phyloP scores from a whole-genome alignment of 2,888 invertebrate genomes.

The Notocelia uddmanniana region DNA sequence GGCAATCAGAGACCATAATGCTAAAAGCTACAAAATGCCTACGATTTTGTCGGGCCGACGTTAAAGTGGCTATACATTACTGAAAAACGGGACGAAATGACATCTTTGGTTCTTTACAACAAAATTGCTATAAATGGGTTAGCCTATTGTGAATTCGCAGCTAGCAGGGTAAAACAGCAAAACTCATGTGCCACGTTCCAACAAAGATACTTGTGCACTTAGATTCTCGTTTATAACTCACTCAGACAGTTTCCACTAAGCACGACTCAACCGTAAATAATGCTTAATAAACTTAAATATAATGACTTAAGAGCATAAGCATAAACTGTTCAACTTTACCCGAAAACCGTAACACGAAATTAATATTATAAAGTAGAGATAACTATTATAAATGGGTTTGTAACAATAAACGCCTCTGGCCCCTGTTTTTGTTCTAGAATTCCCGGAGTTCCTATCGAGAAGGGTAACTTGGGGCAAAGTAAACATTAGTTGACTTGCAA shows the following conservation, averaged over 20 bases:
- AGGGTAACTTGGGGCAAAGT: constrained; percentile 60
- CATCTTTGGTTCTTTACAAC: not conserved
- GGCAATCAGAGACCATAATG: constrained; percentile 28
- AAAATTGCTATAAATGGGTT: too few species aligned
- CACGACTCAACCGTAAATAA: constrained; percentile 28
- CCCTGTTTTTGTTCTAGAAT: constrained; percentile 72
- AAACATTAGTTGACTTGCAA: constrained; percentile 64
- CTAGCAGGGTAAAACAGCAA: not conserved
- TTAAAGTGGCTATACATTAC: constrained; percentile 15
- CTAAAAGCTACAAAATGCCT: constrained; percentile 30
- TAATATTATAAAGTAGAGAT: constrained; percentile 62
- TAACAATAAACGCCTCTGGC: constrained; percentile 71
- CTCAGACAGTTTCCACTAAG: constrained; percentile 3
- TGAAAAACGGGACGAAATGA: constrained; percentile 14
- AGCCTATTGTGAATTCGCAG: too few species aligned
- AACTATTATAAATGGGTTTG: constrained; percentile 68
- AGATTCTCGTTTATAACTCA: constrained; percentile 14
- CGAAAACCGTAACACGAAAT: constrained; percentile 67
- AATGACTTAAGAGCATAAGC: constrained; percentile 51
- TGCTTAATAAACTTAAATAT: constrained; percentile 43
- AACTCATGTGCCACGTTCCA: constrained; percentile 7
- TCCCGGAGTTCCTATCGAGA: constrained; percentile 54
- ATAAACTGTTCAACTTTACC: constrained; percentile 58
- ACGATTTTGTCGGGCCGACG: constrained; percentile 13
- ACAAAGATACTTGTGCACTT: not conserved